These are phyloP conservation scores for Petrocephalus schoutedeni DNA, from an alignment of 2,797 vertebrate species.

Conservation along the genomic window DNA sequence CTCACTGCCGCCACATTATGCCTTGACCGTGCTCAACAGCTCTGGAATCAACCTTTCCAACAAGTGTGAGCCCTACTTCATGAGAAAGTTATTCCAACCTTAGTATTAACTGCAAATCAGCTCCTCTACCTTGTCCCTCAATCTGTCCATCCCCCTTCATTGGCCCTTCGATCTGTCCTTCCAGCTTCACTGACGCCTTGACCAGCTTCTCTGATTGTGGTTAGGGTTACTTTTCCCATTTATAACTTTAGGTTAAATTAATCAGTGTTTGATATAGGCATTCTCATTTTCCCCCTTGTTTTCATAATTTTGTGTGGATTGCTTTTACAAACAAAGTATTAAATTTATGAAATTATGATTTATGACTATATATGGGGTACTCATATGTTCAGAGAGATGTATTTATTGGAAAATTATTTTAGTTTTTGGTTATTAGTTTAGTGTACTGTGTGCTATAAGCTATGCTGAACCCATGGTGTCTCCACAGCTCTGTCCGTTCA, in stretches of 20 bases:
- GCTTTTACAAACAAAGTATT: neutral
- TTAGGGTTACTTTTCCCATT: neutral
- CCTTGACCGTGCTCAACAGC: constrained; percentile 84
- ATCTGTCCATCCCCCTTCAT: too few species aligned
- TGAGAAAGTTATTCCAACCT: neutral
- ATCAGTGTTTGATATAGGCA: neutral
- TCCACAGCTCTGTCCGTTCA: constrained; percentile 90
- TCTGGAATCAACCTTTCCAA: constrained; percentile 71
- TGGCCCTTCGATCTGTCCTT: neutral
- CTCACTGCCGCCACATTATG: constrained; percentile 91
- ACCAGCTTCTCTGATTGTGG: neutral
- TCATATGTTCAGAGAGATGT: neutral
- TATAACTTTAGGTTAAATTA: neutral
- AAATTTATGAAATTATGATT: neutral
- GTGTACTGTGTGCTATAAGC: neutral
- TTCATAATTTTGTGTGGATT: neutral
- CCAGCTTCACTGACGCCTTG: neutral
- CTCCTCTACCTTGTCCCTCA: neutral
- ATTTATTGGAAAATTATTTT: neutral
- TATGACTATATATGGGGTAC: neutral
- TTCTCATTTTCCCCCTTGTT: neutral
- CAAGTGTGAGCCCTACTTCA: constrained; percentile 70
- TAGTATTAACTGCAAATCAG: neutral
- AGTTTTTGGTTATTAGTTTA: neutral
- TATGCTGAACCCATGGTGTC: neutral